A percentile compares a stretch with the other conserved stretches of the same genome.
Conservation (phyloP, 2,113 vertebrate species). For the Oplegnathus fasciatus region DNA sequence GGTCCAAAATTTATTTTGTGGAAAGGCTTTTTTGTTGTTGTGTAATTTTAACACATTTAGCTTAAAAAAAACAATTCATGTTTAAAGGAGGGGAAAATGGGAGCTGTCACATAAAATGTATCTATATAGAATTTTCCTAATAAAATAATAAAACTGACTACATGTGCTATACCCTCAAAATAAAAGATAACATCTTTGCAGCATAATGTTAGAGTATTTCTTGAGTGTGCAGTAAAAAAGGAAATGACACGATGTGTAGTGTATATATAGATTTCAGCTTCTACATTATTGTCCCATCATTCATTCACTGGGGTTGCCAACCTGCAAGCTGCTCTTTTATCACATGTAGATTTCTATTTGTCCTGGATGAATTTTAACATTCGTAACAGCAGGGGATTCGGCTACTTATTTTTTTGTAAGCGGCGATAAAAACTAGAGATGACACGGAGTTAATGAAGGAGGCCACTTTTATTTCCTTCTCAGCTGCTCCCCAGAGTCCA, state of each 20-base stretch:
- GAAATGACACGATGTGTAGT: not conserved
- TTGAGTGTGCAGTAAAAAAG: not conserved
- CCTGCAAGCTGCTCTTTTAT: not conserved
- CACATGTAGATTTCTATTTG: not conserved
- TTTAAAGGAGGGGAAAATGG: not conserved
- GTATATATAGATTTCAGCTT: not conserved
- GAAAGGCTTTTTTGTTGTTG: not conserved
- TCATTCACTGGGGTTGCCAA: not conserved
- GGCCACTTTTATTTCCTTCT: constrained; percentile 56
- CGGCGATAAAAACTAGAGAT: constrained; percentile 29
- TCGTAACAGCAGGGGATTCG: not conserved
- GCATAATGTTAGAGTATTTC: not conserved
- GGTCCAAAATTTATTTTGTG: no score
- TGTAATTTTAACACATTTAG: not conserved
- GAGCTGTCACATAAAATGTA: no score
- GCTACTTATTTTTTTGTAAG: not conserved
- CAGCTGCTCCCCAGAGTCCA: constrained; percentile 55
- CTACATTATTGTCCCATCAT: not conserved
- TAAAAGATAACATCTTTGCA: not conserved
- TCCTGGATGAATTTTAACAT: not conserved
- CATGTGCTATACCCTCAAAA: not conserved
- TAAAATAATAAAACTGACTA: not conserved
- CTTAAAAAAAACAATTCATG: not conserved
- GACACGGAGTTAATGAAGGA: constrained; percentile 37
- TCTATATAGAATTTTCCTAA: not conserved